phyloP scores from a whole-genome alignment of 2,888 invertebrate species.

The Sceliomorpha sp. region DNA sequence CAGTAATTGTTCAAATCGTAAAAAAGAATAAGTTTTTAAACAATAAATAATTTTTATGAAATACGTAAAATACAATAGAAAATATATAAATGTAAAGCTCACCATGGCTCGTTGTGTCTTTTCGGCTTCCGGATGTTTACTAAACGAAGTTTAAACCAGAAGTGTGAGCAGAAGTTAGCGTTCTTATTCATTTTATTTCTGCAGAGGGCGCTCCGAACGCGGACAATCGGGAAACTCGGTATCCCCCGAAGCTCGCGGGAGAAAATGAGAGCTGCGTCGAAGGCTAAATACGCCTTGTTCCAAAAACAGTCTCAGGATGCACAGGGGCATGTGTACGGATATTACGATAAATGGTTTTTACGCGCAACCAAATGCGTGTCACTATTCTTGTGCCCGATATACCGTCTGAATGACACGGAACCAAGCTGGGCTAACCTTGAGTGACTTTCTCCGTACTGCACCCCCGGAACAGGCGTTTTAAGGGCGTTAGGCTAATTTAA shows the following conservation, averaged over 20 bases:
- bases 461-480: background rate
- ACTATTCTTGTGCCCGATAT: constrained; percentile 69
- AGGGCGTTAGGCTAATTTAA: too few relatives aligned
- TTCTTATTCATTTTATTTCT: constrained; percentile 87
- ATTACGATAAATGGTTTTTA: constrained; percentile 73
- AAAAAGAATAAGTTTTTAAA: too few relatives aligned
- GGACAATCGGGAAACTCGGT: constrained; percentile 83
- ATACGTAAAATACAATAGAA: constrained; percentile 1
- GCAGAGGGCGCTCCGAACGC: constrained; percentile 87
- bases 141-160: constrained; percentile 89
- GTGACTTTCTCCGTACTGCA: constrained; percentile 23
- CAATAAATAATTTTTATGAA: background rate
- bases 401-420: constrained; percentile 59
- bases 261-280: constrained; percentile 56
- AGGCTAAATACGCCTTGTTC: constrained; percentile 71
- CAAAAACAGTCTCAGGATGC: constrained; percentile 76
- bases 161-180: constrained; percentile 87
- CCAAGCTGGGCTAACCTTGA: constrained; percentile 38
- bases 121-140: constrained; percentile 84
- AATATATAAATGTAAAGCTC: constrained; percentile 64
- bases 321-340: constrained; percentile 39
- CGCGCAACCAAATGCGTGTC: constrained; percentile 53
- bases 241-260: constrained; percentile 68
- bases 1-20: background rate
- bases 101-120: constrained; percentile 78